Base-by-base conservation (phyloP, 2,113 vertebrate species). In the Peromyscus leucopus region DNA sequence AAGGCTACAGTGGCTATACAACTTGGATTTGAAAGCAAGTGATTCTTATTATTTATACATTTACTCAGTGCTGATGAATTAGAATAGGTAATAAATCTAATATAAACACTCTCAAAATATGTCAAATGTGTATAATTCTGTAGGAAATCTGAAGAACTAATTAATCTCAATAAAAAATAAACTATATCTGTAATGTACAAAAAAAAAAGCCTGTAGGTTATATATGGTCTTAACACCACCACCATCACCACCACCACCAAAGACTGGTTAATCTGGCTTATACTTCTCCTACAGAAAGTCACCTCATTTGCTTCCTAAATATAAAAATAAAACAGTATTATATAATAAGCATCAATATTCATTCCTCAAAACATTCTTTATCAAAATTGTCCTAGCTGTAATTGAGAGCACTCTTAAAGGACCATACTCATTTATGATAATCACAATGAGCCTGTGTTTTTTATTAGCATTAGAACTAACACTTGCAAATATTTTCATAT, bases 21-120 rank as follows among this genome's bases (percentile, higher is more conserved):
- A 95, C 46, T 59, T 79, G 21, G 63, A 22, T 94, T 80, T 93
- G 42, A 61, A 91, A 96, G 1, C 57, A 61, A 97, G 42, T 24
- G 36, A 93, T 90, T 92, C 15, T 39, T 94, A 69, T 83, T 48
- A 80, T 57, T 89, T 96, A 24, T 55, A 91, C 95, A 94, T 95
- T 28, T 69, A 61, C 72, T 96, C 16, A 59, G 46, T 89, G 10
- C n/a, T 88, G 89, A 85, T 78, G 36, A 93, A 96, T 83, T 90
- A 85, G 0, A n/a, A 51, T 85, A 59, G 28, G 65, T 2, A 90
- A 31, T 78, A 90, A 93, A 95, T 89, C 42, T 80, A 85, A 89
- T 10, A 74, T 93, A 95, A 83, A 46, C 22, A 95, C n/a, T 90
- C 86, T 85, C 16, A 96, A 89, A 91, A 97, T 82, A 76, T 86